Base-by-base conservation (phyloP, 2,888 invertebrate genomes). In the Bombylius major region DNA sequence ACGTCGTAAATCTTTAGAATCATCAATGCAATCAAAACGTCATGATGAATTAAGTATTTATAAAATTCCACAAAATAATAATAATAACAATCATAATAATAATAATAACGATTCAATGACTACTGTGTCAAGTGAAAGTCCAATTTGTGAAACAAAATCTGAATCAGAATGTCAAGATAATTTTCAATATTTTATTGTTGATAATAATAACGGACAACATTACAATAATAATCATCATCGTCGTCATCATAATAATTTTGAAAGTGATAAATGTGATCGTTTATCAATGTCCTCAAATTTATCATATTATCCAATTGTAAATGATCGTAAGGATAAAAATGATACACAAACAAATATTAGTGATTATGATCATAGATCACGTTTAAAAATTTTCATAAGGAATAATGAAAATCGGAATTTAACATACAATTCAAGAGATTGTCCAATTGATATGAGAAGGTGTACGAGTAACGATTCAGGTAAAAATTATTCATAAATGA, bases 391-490 rank as follows among this genome's bases (percentile, higher is more conserved):
- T 42, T 51, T 62, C 0, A 51, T 69, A 60, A 67, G 69, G 58
- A 59, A 61, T 44, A 70, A 69, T 67, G 0, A 68, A 69, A 62
- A 62, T 67, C 62, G 62, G n/a, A 65, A 56, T 70, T 68, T 52
- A 12, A 44, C 33, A 13, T 51, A 50, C 31, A 36, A 55, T 69
- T 68, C 60, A 47, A 52, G 56, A 13, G 47, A 50, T 44, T 50
- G 59, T 63, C 65, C 11, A 62, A 64, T 75, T 32, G 75, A 75
- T 65, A 75, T 75, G 75, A 66, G 75, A 62, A 69, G 75, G 56
- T 74, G 73, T 61, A 65, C 66, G 45, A 69, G 66, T 63, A 71
- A 72, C 60, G 73, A 73, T 58, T 73, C 74, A 64, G 74, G 74
- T 74, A 64, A 69, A 66, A 63, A 13, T 14, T 34, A 7, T 7